Conservation (phyloP, 2,888 invertebrate genomes). For the Drosophila aldrichi region DNA sequence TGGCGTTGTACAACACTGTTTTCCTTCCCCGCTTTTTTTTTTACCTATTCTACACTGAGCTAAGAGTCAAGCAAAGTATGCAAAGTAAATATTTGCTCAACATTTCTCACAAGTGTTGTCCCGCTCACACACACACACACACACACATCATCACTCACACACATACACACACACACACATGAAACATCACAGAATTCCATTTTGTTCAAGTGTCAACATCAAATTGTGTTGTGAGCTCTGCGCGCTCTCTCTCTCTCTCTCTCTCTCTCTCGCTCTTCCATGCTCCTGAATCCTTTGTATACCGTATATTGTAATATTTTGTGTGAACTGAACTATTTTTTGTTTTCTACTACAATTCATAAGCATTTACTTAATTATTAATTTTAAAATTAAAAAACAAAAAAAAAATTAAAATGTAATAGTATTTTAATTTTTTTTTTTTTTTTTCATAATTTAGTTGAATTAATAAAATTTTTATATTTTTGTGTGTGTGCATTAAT, state of each 20-base stretch:
- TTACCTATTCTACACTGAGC: constrained; percentile 38
- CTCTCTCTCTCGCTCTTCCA: neutral
- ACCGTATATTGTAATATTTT: constrained; percentile 34
- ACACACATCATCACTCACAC: constrained; percentile 3
- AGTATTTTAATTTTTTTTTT: constrained; percentile 1
- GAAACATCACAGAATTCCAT: constrained; percentile 8
- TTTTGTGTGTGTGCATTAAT: constrained; percentile 74
- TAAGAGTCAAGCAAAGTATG: constrained; percentile 26
- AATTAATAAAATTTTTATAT: constrained; percentile 60
- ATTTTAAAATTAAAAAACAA: constrained; percentile 25
- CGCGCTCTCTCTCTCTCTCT: neutral
- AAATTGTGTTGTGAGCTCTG: constrained; percentile 19
- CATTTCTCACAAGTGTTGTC: constrained; percentile 25
- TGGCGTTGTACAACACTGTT: constrained; percentile 12
- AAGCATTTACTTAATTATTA: constrained; percentile 75
- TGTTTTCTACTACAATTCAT: constrained; percentile 49
- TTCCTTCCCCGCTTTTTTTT: neutral
- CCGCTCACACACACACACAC: constrained; percentile 14
- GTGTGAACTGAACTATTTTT: constrained; percentile 36
- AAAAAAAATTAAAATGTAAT: constrained; percentile 8
- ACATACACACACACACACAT: constrained; percentile 1
- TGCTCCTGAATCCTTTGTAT: constrained; percentile 23
- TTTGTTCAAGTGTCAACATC: constrained; percentile 5
- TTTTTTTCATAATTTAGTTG: constrained; percentile 25
- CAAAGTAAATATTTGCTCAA: constrained; percentile 14